Evolutionary conservation across 2,113 vertebrate species (phyloP).

Genomic region (Macrotus californicus): DNA sequence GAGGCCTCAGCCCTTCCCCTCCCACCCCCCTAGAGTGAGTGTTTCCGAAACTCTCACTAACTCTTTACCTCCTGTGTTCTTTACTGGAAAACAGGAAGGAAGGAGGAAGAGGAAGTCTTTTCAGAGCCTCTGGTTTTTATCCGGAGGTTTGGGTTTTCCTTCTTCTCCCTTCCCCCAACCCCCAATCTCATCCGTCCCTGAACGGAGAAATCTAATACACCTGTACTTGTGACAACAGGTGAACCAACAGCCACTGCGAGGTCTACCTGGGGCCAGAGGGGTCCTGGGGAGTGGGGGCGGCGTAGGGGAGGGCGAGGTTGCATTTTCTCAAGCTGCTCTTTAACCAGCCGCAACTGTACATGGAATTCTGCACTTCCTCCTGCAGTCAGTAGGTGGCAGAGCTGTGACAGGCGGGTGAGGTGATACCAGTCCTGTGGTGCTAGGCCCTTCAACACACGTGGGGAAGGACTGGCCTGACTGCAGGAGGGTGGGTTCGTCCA

Average conservation of each 20-base stretch:
- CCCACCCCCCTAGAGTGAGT: not conserved
- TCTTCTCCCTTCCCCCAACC: not conserved
- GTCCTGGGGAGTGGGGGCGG: not conserved
- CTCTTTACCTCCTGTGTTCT: not conserved
- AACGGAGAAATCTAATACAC: not conserved
- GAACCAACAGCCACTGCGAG: not conserved
- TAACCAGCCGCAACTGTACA: not conserved
- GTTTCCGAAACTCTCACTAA: not conserved
- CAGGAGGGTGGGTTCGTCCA: not conserved
- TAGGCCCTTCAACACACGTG: accelerated
- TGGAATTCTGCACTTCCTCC: not conserved
- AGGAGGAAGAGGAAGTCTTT: not conserved
- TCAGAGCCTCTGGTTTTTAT: slow-evolving; percentile 1
- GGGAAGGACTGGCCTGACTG: not conserved
- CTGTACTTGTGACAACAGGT: not conserved
- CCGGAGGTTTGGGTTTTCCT: not conserved
- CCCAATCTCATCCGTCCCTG: not conserved
- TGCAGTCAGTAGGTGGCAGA: slow-evolving; percentile 69
- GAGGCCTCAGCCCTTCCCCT: not conserved
- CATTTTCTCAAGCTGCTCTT: not conserved
- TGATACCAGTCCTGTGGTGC: not conserved
- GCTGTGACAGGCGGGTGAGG: slow-evolving; percentile 35
- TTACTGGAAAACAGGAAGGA: not conserved
- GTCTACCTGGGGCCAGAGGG: not conserved
- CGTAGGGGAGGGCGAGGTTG: not conserved